Evolutionary conservation across 2,888 invertebrate species (phyloP), one percentile per base, ranked within the genome.

Genomic region (Fissipunctia ypsillon): DNA sequence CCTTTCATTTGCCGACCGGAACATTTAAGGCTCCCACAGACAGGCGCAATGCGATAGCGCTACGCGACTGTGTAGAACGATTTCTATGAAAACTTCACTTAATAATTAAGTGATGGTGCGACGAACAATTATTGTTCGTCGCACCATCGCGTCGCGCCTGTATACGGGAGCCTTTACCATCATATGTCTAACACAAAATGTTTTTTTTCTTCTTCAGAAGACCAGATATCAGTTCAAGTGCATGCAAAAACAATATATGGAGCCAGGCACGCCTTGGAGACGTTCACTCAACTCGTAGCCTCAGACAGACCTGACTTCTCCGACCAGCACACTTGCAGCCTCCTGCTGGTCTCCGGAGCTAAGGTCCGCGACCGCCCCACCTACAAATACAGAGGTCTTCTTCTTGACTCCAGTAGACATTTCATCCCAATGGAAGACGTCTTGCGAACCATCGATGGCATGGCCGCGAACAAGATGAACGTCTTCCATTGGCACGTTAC

Each of bases 401-500:
- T 99, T 71, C 92, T 99, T 59, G 99, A 99, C 91, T 98, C 99
- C 0, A 97, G 99, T 0, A 97, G 99, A 76, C 99, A 99, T 93
- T 99, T 97, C 90, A 96, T 99, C 38, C 97, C 98, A 0, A 92
- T 98, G 80, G 92, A 91, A 22, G 96, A 97, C 61, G 97, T 98
- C 31, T 97, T 97, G 86, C 97, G 96, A 82, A 98, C 98, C 63
- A 95, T 99, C 82, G 98, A 99, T 87, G 99, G 97, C 2, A 98
- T 99, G 98, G 98, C 98, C 2, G 97, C 98, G 28, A 98, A 98
- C 65, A 99, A 99, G 93, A 94, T 99, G 96, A 99, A 99, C 91
- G 98, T 99, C 0, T 97, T 99, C 60, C 99, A 99, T 91, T 99
- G 99, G 99, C 98, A 98, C 90, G 97, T 97, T 0, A 98, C 98